Evolutionary conservation across 2,888 invertebrate species (phyloP), one percentile per base, ranked within the genome.

Genomic region (Melanophora roralis): DNA sequence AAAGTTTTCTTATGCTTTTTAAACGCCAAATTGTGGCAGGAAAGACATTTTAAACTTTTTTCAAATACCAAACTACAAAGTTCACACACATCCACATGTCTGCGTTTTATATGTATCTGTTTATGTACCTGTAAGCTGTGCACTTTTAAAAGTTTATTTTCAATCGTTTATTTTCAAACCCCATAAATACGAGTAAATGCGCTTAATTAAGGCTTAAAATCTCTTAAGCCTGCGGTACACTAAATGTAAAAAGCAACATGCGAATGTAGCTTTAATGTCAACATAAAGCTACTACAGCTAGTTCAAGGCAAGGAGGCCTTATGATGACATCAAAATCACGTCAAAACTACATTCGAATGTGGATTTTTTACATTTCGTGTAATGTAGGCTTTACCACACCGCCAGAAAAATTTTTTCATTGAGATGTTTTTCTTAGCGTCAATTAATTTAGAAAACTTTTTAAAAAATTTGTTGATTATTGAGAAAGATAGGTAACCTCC

Each of bases 111-210:
- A n/a, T n/a, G n/a, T n/a, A n/a, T n/a, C n/a, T n/a, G n/a, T n/a
- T n/a, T n/a, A n/a, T n/a, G n/a, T 67, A 79, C 71, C 73, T 74
- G 82, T 82, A 78, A 80, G 80, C 80, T 82, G 82, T 82, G 80
- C 80, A 80, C 72, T 76, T 71, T 68, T 36, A 80, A 82, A 80
- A 78, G 38, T 59, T 76, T 64, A 55, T 57, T 47, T 49, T 62
- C n/a, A n/a, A 62, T 76, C 68, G 55, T 68, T 64, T 59, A 16
- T 40, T 74, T 79, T 69, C 51, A 59, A 78, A 74, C 57, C 36
- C 59, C 59, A 60, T 64, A 36, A 53, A 72, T 53, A 62, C 32
- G 19, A 23, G 14, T n/a, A 43, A 47, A 57, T 62, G 67, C 40
- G 68, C 62, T 72, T 80, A 80, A 80, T 80, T 80, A 80, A 76